phyloP scores from a whole-genome alignment of 2,113 vertebrate genomes.

The Pygoscelis antarcticus region DNA sequence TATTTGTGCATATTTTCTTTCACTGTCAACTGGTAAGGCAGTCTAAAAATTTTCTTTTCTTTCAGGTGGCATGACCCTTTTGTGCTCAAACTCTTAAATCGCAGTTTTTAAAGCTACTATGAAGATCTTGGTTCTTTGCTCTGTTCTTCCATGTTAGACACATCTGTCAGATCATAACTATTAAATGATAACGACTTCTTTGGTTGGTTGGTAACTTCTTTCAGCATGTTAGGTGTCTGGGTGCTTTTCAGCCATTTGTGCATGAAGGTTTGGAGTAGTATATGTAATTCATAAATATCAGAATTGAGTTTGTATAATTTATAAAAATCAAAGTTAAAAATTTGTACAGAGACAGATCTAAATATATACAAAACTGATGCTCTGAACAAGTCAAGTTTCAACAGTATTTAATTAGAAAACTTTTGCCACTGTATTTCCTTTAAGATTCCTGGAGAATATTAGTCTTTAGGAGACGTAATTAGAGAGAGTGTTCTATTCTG shows the following conservation, averaged over 20 bases:
- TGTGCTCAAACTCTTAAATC: background rate
- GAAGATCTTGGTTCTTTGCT: background rate
- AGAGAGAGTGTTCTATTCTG: background rate
- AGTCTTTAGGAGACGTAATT: background rate
- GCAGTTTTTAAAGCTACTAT: background rate
- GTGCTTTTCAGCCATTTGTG: background rate
- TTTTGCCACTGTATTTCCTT: background rate
- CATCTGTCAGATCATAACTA: background rate
- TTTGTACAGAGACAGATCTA: background rate
- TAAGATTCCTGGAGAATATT: background rate
- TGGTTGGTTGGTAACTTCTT: background rate
- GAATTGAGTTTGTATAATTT: background rate
- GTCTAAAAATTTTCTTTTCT: background rate
- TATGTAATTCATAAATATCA: background rate
- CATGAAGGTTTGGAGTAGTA: background rate
- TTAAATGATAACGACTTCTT: background rate
- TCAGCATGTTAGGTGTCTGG: background rate
- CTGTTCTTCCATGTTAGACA: background rate
- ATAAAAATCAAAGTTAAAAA: background rate
- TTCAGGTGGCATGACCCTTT: background rate
- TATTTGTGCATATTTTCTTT: background rate
- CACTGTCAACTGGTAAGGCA: background rate
- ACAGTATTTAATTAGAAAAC: background rate
- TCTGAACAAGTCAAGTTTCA: background rate
- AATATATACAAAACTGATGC: background rate